Base-by-base conservation (phyloP, 2,113 vertebrate genomes). In the Numenius arquata region DNA sequence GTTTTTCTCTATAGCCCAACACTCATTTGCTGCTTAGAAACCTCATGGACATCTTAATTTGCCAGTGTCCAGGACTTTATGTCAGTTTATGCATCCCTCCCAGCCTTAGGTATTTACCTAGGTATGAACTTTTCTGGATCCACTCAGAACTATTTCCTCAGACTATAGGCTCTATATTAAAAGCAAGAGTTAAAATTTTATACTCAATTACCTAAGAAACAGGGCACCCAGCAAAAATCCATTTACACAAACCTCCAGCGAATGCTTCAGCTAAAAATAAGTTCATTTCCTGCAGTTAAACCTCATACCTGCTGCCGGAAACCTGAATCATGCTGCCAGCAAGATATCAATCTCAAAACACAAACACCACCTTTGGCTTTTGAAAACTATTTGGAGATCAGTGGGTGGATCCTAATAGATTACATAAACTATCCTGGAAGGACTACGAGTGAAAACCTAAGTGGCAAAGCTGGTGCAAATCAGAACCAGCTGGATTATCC, bases 241-340 rank as follows among this genome's bases (percentile, higher is more conserved):
- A 88, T 65, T 91, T 93, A 59, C 68, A 74, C 84, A 89, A 95
- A 66, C 38, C 90, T 81, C 96, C 88, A 93, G 94, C 0, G 20
- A 95, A 86, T 38, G 68, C 90, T 81, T 48, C 3, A 0, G 61
- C 96, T 96, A 89, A 95, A 95, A 93, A 95, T 93, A 94, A 93
- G 59, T 73, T 95, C 73, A 70, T 89, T 95, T 96, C 90, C 96
- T 94, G 88, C 88, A 93, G 93, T 72, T 81, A 73, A 87, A 89
- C 34, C 81, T 92, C 85, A 58, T 84, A 92, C 73, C 89, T 96
- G 91, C 95, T 95, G 91, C 73, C 48, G 55, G 95, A 95, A 93
- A 95, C 85, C 48, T 76, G 89, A 77, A 73, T 81, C 68, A 72
- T 3, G 26, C 59, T 80, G 78, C 89, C 78, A 92, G 93, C 68